These are phyloP conservation scores for Enteromius trimaculatus DNA, from an alignment of 2,797 vertebrate genomes.

Conservation along the genomic window DNA sequence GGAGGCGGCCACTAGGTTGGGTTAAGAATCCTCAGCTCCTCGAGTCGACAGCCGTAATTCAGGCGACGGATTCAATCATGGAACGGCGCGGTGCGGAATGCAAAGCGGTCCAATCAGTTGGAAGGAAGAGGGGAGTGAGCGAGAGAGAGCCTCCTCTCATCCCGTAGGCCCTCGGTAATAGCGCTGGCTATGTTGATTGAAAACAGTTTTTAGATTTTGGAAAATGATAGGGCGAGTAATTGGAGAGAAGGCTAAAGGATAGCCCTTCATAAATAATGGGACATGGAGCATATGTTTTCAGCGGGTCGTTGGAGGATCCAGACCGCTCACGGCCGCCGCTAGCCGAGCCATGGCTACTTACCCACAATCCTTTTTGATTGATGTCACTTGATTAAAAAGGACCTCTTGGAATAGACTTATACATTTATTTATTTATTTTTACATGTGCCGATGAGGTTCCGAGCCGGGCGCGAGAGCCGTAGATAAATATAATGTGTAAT, in stretches of 20 bases:
- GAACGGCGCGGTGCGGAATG: conserved; percentile 91
- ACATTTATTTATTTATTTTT: conserved; percentile 82
- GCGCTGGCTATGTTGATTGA: conserved; percentile 99
- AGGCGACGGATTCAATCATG: conserved; percentile 99
- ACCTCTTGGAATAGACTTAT: conserved; percentile 74
- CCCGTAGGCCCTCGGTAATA: conserved; percentile 90
- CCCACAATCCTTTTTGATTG: conserved; percentile 80
- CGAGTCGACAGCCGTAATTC: conserved; percentile 99
- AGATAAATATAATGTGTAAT: conserved; percentile 92
- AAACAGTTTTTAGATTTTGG: conserved; percentile 99
- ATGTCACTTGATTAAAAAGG: conserved; percentile 90
- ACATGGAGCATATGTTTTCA: conserved; percentile 98
- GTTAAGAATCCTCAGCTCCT: conserved; percentile 92
- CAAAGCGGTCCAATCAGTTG: conserved; percentile 97
- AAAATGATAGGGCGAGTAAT: conserved; percentile 99
- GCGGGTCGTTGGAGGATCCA: conserved; percentile 64
- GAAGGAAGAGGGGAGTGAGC: conserved; percentile 73
- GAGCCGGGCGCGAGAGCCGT: conserved; percentile 72
- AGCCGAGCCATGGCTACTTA: conserved; percentile 69
- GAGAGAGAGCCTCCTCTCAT: conserved; percentile 88
- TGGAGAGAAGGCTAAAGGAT: conserved; percentile 98
- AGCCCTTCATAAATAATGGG: conserved; percentile 98
- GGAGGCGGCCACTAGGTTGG: conserved; percentile 62
- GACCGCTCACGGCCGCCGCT: conserved; percentile 77
- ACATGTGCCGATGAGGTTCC: conserved; percentile 62